Base-by-base conservation (phyloP, 2,113 vertebrate genomes). In the Mesembrinibis cayennensis region DNA sequence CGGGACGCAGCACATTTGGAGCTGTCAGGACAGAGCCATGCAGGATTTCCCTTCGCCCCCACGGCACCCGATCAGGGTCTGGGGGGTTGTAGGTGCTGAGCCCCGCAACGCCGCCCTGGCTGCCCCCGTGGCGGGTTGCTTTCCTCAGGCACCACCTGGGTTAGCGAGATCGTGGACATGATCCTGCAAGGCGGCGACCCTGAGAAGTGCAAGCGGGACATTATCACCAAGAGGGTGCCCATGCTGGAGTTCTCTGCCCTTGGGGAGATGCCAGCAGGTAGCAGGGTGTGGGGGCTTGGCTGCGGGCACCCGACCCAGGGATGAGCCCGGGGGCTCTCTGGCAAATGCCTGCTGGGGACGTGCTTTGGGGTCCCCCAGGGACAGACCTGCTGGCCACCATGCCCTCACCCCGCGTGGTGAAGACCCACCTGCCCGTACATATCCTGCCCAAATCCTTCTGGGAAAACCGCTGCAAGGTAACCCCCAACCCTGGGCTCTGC, bases 391-490 rank as follows among this genome's bases (percentile, higher is more conserved):
- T 98, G 61, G 83, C 94, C 58, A 94, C 67, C 49, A 95, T 81
- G 78, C 81, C 97, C 34, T 98, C 98, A 1, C 98, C 98, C 19
- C 97, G 98, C 0, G 15, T 98, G 53, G 93, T 98, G 83, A 98
- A 98, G 94, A 97, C 97, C 12, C 98, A 98, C 62, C 92, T 98
- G 18, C 97, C 98, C 0, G 26, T 30, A 13, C 74, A 84, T 20
- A 89, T 98, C 20, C 73, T 98, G 69, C 98, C 98, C 22, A 97
- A 97, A 62, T 97, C 98, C 45, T 98, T 98, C 90, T 98, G 98
- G 98, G 92, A 97, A n/a, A 98, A 98, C 34, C 38, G n/a, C 19
- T 98, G 98, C 94, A 98, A 98, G 98, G 98, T 98, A 97, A 95
- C 0, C 2, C 34, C 26, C 56, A 52, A 52, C 1, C 6, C 17